These are phyloP conservation scores for Agrotis exclamationis DNA, from an alignment of 2,888 invertebrate genomes.

Conservation along the genomic window DNA sequence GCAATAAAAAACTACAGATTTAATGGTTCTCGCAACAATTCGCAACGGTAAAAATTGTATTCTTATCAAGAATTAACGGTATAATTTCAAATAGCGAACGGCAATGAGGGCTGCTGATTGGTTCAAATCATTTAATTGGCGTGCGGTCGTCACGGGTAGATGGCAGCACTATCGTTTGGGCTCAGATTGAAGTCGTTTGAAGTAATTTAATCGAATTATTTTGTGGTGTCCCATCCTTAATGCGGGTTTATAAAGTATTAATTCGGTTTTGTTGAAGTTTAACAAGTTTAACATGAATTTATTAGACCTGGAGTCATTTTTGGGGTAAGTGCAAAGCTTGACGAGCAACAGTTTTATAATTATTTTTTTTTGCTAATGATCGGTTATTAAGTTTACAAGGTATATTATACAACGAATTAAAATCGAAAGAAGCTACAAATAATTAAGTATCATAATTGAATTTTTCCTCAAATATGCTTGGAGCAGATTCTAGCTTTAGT, in stretches of 20 bases:
- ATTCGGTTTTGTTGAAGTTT: constrained; percentile 9
- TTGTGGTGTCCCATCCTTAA: constrained; percentile 13
- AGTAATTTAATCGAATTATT: constrained; percentile 42
- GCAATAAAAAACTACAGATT: constrained; percentile 35
- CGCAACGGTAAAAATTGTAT: constrained; percentile 48
- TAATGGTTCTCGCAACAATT: constrained; percentile 56
- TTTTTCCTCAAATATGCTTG: background rate
- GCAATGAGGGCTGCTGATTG: constrained; percentile 59
- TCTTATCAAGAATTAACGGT: constrained; percentile 58
- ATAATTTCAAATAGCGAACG: constrained; percentile 58
- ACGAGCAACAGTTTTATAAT: too few relatives aligned
- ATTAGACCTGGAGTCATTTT: too few relatives aligned
- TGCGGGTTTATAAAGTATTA: constrained; percentile 19
- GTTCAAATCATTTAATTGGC: constrained; percentile 63
- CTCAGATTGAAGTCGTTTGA: constrained; percentile 29
- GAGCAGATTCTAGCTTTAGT: background rate
- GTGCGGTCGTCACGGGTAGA: constrained; percentile 47
- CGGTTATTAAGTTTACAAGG: background rate
- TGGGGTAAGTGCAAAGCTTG: too few relatives aligned
- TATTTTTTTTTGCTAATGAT: background rate
- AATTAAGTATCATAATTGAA: background rate
- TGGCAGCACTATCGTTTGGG: constrained; percentile 45
- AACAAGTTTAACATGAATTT: too few relatives aligned
- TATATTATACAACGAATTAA: background rate
- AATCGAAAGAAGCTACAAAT: background rate